Evolutionary conservation across 2,113 vertebrate species (phyloP).

Genomic region (Spermophilus dauricus): DNA sequence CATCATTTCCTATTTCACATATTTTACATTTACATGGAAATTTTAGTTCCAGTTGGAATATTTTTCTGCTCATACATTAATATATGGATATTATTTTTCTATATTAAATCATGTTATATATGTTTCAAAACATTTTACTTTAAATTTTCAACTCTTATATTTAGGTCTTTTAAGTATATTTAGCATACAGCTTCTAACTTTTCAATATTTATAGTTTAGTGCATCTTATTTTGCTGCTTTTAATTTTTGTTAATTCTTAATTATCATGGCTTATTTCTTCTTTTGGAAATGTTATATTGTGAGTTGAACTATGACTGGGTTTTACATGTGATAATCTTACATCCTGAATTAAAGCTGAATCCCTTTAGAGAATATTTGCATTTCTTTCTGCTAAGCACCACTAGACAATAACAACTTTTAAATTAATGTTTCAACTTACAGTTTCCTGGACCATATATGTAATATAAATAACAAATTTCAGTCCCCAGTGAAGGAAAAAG

Average conservation of each 20-base stretch:
- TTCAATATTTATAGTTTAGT: background rate
- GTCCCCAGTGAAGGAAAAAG: background rate
- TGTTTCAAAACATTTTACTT: background rate
- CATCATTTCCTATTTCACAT: background rate
- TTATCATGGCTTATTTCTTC: background rate
- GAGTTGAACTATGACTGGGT: background rate
- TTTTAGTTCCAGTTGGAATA: background rate
- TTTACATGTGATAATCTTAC: background rate
- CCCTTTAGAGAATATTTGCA: slow-evolving; percentile 55
- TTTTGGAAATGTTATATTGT: slow-evolving; percentile 27
- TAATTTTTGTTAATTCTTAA: slow-evolving; percentile 50
- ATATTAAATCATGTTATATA: background rate
- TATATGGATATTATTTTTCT: background rate
- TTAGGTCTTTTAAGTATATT: background rate
- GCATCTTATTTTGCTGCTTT: background rate
- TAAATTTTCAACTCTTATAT: background rate
- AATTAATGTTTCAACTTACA: background rate
- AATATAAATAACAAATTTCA: slow-evolving; percentile 36
- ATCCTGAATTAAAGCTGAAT: background rate
- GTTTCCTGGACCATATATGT: background rate
- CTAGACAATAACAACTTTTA: slow-evolving; percentile 41
- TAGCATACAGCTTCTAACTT: background rate
- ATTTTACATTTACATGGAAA: background rate
- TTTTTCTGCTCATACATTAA: background rate
- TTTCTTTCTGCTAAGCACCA: background rate